Conservation (phyloP, 2,797 vertebrate species). For the Sebastes paucispinis region DNA sequence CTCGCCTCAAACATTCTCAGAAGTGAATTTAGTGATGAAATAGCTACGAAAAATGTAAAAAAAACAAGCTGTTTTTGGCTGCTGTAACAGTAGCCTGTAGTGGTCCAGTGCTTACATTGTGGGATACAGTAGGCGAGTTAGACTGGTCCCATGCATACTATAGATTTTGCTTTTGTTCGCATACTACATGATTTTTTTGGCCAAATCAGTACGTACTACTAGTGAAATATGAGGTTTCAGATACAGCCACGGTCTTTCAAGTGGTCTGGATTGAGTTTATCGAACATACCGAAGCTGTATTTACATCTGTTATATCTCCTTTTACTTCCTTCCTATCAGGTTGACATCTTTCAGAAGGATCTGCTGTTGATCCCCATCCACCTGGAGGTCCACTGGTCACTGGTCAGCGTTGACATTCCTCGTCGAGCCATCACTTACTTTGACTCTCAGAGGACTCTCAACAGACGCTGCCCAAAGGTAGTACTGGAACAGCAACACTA, state of each 20-base stretch:
- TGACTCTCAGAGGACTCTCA: constrained; percentile 94
- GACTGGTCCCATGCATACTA: no score
- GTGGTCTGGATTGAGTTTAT: not conserved
- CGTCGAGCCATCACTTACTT: constrained; percentile 91
- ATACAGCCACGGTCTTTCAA: no score
- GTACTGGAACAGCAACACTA: not conserved
- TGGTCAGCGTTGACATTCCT: constrained; percentile 91
- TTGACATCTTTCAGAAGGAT: constrained; percentile 95
- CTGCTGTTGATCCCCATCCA: constrained; percentile 94
- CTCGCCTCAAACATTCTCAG: no score
- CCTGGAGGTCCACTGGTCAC: constrained; percentile 95
- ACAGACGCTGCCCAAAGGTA: constrained; percentile 94
- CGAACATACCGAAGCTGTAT: not conserved
- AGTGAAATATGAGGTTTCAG: rapidly evolving
- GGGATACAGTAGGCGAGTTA: no score
- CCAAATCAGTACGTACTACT: no score
- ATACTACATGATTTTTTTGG: no score
- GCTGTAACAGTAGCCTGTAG: no score
- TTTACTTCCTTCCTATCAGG: constrained; percentile 70
- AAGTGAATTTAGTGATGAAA: no score
- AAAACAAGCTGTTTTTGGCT: no score
- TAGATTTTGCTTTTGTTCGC: no score
- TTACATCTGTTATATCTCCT: not conserved
- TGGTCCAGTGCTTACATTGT: no score
- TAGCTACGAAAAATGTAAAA: no score